These are phyloP conservation scores for Pycnonotus jocosus DNA, from an alignment of 2,113 vertebrate genomes.

Conservation along the genomic window DNA sequence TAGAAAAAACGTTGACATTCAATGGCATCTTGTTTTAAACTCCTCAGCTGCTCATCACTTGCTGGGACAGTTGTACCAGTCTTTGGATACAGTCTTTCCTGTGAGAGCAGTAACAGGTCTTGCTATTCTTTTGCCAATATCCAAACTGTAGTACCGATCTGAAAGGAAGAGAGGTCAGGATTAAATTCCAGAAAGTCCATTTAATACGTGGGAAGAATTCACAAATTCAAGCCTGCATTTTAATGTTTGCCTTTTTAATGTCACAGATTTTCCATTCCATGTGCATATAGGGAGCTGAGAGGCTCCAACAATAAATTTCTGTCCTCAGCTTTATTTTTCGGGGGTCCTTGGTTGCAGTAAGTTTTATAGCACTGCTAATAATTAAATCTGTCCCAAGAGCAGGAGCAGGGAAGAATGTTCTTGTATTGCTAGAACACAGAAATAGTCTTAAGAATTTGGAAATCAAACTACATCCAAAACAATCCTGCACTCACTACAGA, in stretches of 20 bases:
- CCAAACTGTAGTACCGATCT: constrained; percentile 87
- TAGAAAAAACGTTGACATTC: constrained; percentile 51
- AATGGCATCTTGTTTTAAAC: not conserved
- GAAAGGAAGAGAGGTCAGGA: constrained; percentile 8
- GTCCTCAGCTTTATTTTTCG: not conserved
- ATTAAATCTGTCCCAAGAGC: not conserved
- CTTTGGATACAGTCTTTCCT: constrained; percentile 77
- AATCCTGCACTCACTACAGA: not conserved
- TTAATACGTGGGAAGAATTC: not conserved
- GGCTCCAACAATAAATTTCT: not conserved
- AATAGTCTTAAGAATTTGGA: not conserved
- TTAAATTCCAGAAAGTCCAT: not conserved
- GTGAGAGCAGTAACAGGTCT: constrained; percentile 66
- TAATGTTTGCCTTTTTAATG: not conserved
- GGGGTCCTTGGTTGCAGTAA: not conserved
- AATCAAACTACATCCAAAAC: not conserved
- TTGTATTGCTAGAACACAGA: not conserved
- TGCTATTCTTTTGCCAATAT: constrained; percentile 74
- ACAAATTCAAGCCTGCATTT: not conserved
- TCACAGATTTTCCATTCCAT: not conserved
- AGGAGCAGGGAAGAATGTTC: not conserved
- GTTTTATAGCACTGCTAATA: not conserved
- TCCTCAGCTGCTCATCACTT: constrained; percentile 17
- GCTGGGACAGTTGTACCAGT: constrained; percentile 85
- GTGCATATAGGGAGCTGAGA: not conserved